Base-by-base conservation (phyloP, 37 sponge, comb jelly and placozoan species). In the Cladorhizidae sp. region DNA sequence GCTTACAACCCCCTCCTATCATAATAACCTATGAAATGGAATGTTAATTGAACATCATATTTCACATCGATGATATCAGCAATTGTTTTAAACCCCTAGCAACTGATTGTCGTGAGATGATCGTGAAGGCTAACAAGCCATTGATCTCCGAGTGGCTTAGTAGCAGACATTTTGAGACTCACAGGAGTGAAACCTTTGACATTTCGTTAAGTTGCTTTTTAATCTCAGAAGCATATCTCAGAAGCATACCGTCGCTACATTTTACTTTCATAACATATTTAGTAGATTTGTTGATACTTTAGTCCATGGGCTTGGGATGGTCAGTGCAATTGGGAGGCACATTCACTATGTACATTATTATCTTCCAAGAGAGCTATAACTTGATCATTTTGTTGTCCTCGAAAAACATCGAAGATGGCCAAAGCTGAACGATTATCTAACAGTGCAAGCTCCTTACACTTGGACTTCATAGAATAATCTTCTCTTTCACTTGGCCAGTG, bases 301-400 rank as follows among this genome's bases (percentile, higher is more conserved):
- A 35, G 40, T 75, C 58, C 52, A 89, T 73, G 5, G 91, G 91
- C 56, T 90, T 86, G 42, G 86, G 61, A n/a, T 37, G 54, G 37
- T 90, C 78, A 22, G 91, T 90, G 38, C 80, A 74, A 57, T 86
- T 90, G 9, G 86, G 77, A 43, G 86, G 86, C 26, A 87, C 61
- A 55, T 33, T 38, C 57, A 79, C 72, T 29, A 61, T 50, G 26
- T 8, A 78, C 65, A 52, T 78, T 78, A 63, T 76, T 33, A 7
- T 76, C n/a, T 42, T 78, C 79, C 28, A 78, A 52, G 1, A 78
- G 51, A 2, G 50, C 2, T 14, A 33, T 31, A 35, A 78, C 32
- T 11, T 64, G 28, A 32, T 78, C 79, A n/a, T 51, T 65, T 40
- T 64, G 79, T 40, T 90, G 86, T 29, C 86, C 90, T 59, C 76